Conservation (phyloP, 2,797 vertebrate genomes). For the Tangara arthus region DNA sequence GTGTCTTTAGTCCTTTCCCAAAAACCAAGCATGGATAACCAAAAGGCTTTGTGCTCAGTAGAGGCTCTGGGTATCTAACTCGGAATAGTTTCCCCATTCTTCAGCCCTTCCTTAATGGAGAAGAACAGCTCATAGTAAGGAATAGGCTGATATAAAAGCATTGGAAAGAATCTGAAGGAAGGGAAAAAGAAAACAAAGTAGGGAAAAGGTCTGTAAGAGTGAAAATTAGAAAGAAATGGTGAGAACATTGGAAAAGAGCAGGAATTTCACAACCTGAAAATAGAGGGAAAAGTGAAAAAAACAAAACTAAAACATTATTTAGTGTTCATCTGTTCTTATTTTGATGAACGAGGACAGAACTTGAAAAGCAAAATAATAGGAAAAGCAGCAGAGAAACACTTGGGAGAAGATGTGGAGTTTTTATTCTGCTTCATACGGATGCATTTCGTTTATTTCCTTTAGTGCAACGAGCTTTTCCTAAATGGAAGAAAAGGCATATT, state of each 20-base stretch:
- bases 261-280: neutral
- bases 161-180: neutral
- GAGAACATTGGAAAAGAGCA: neutral
- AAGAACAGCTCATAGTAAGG: neutral
- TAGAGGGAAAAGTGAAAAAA: neutral
- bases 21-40: neutral
- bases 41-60: neutral
- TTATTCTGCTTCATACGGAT: neutral
- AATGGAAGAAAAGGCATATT: neutral
- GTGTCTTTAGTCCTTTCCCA: neutral
- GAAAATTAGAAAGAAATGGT: neutral
- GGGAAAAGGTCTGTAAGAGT: neutral
- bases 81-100: neutral
- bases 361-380: neutral
- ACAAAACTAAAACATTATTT: neutral
- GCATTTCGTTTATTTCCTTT: conserved; percentile 54
- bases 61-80: neutral
- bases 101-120: neutral
- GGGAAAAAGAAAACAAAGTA: neutral
- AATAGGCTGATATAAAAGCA: neutral
- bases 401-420: neutral
- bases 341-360: neutral
- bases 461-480: conserved; percentile 75
- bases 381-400: neutral
- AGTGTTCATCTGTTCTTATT: neutral